Conservation (phyloP, 2,113 vertebrate genomes). For the Oreotrochilus melanogaster region DNA sequence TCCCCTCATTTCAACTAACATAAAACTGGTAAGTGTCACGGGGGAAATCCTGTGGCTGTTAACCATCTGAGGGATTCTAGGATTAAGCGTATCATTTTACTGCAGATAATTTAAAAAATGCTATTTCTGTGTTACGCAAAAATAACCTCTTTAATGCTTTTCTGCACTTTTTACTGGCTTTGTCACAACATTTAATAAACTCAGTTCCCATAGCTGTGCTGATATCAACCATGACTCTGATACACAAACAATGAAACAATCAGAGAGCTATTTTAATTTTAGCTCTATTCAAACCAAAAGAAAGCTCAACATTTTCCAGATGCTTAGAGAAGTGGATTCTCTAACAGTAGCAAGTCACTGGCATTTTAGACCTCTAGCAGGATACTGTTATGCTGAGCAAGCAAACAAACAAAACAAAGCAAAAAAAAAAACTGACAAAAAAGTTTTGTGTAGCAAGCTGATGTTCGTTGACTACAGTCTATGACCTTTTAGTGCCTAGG, state of each 20-base stretch:
- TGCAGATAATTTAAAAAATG: conserved; percentile 46
- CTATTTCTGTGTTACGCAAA: conserved; percentile 23
- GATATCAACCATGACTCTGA: conserved; percentile 45
- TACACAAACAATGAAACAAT: conserved; percentile 68
- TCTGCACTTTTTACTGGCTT: conserved; percentile 35
- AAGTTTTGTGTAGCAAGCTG: no score
- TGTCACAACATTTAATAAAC: conserved; percentile 53
- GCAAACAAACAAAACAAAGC: not conserved
- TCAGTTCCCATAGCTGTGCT: conserved; percentile 30
- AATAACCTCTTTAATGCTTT: conserved; percentile 39
- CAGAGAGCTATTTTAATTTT: conserved; percentile 64
- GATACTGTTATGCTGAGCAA: conserved; percentile 20
- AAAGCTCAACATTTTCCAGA: conserved; percentile 51
- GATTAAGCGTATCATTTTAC: conserved; percentile 9
- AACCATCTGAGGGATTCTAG: conserved; percentile 46
- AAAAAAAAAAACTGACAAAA: accelerated
- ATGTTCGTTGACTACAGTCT: no score
- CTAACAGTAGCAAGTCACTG: conserved; percentile 20
- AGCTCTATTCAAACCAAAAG: conserved; percentile 45
- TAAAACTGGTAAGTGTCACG: not conserved
- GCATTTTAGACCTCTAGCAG: conserved; percentile 27
- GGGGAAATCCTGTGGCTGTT: not conserved
- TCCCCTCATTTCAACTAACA: not conserved
- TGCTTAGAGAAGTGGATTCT: conserved; percentile 12
- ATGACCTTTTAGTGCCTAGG: conserved; percentile 1